phyloP scores from a whole-genome alignment of 2,113 vertebrate species.

The Coryphaenoides rupestris region DNA sequence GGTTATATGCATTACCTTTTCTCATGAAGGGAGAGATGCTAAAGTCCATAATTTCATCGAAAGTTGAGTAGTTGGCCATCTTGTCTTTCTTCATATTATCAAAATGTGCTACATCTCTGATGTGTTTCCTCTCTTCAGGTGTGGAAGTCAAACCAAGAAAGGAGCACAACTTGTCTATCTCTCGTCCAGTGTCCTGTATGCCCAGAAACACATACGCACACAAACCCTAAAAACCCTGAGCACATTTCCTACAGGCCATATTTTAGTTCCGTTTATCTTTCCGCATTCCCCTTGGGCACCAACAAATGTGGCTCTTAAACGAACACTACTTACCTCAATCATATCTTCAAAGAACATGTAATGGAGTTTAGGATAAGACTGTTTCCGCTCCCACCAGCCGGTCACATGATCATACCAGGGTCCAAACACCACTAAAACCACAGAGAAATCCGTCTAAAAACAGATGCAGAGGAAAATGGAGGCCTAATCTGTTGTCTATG shows the following conservation, averaged over 20 bases:
- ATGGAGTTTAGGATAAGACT: constrained; percentile 66
- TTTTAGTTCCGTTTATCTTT: not conserved
- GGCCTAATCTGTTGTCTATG: not conserved
- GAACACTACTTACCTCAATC: constrained; percentile 28
- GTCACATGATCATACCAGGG: constrained; percentile 80
- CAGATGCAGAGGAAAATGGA: not conserved
- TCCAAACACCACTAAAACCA: constrained; percentile 67
- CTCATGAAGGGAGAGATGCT: constrained; percentile 71
- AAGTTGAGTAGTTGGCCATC: constrained; percentile 66
- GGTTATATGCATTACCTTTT: constrained; percentile 56
- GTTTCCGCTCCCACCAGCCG: constrained; percentile 79
- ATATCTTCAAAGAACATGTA: constrained; percentile 84
- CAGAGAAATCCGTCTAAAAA: not conserved
- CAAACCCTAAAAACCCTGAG: not conserved
- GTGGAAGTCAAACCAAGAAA: constrained; percentile 62
- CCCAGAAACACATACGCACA: not conserved
- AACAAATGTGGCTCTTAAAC: not conserved
- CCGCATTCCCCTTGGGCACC: no score
- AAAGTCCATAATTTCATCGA: constrained; percentile 43
- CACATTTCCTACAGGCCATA: not conserved
- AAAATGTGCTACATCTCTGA: constrained; percentile 68
- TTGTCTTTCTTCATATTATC: constrained; percentile 76
- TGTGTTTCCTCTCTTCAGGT: constrained; percentile 40
- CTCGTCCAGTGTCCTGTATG: constrained; percentile 49
- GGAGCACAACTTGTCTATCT: constrained; percentile 56